Conservation (phyloP, 2,797 vertebrate species). For the Paratrypauchen microcephalus region DNA sequence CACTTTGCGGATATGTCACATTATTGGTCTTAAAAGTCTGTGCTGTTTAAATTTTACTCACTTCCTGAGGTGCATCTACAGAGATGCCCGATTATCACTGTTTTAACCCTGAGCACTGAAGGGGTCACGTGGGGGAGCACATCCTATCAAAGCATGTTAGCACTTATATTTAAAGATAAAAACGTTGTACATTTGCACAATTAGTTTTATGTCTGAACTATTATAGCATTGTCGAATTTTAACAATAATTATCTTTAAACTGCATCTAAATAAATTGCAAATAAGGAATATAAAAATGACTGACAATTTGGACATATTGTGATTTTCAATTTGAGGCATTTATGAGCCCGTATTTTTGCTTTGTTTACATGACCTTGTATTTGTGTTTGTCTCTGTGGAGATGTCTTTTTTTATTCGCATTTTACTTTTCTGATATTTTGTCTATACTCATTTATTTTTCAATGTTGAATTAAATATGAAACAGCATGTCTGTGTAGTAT, state of each 20-base stretch:
- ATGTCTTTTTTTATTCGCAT: conserved; percentile 24
- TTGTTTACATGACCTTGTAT: conserved; percentile 59
- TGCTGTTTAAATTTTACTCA: conserved; percentile 31
- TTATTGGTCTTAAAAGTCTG: conserved; percentile 22
- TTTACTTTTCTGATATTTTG: conserved; percentile 44
- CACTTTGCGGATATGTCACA: conserved; percentile 25
- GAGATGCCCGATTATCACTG: conserved; percentile 52
- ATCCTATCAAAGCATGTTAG: conserved; percentile 35
- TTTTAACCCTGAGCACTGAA: conserved; percentile 48
- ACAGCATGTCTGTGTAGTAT: conserved; percentile 23
- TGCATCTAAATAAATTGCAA: conserved; percentile 16
- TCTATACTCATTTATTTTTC: conserved; percentile 54
- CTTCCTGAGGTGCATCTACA: conserved; percentile 29
- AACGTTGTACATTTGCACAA: conserved; percentile 9
- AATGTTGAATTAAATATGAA: conserved; percentile 66
- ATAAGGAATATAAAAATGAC: conserved; percentile 45
- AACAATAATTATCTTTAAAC: conserved; percentile 18
- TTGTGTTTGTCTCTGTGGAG: conserved; percentile 29
- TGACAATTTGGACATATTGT: conserved; percentile 17
- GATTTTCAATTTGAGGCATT: conserved; percentile 46
- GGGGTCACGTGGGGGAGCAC: conserved; percentile 27
- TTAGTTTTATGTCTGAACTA: conserved; percentile 19
- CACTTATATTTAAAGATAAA: conserved; percentile 29
- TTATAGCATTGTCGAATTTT: conserved; percentile 49
- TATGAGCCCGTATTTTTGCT: conserved; percentile 43